Conservation (phyloP, 2,888 invertebrate genomes). For the Euzetes globulus region DNA sequence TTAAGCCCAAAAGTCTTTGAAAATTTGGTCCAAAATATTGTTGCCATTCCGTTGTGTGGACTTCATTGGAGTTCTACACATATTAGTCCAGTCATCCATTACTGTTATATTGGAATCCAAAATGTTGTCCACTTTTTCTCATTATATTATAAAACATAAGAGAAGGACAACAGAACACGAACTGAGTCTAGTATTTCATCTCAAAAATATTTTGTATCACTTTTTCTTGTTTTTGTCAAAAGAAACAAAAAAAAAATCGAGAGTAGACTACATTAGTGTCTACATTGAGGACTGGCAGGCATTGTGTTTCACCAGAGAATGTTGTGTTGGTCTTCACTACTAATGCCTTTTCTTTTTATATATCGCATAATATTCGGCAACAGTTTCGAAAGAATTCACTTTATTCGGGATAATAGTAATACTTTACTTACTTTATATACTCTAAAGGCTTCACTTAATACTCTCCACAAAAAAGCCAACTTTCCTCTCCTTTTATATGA, state of each 20-base stretch:
- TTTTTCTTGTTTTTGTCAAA: not conserved
- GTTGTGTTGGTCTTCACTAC: not conserved
- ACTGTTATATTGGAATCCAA: not conserved
- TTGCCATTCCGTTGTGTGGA: not conserved
- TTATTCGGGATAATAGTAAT: not conserved
- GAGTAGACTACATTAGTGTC: not conserved
- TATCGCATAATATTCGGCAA: not conserved
- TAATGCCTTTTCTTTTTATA: not conserved
- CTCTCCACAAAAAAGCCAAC: not conserved
- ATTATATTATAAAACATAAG: not conserved
- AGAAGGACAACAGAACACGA: not conserved
- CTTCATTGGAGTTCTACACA: not conserved
- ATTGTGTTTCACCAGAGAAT: not conserved
- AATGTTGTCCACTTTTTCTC: not conserved
- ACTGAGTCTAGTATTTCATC: not conserved
- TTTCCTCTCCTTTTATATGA: too few relatives aligned
- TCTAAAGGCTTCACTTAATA: not conserved
- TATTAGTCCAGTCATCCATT: not conserved
- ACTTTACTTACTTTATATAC: not conserved
- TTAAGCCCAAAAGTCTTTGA: not conserved
- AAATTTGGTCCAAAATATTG: not conserved
- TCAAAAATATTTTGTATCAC: not conserved
- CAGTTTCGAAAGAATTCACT: not conserved
- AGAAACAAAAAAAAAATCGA: not conserved
- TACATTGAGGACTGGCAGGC: not conserved